Percentiles rank a stretch among this genome's conserved stretches.
Conservation (phyloP, 2,797 vertebrate species). For the Vireo griseus region DNA sequence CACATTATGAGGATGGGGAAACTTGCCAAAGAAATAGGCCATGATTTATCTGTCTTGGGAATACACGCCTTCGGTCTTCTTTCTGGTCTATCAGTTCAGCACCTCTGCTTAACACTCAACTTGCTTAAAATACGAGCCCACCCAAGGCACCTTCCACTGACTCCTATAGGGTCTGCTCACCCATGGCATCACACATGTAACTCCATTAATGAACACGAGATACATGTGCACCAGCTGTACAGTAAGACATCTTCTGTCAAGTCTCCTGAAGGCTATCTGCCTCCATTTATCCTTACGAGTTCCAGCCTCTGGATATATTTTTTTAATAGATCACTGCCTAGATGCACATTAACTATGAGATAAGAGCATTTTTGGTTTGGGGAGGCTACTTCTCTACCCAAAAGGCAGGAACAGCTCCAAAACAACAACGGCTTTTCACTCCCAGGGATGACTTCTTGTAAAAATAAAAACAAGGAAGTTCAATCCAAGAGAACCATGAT, state of each 20-base stretch:
- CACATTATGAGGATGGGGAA: background rate
- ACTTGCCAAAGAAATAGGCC: background rate
- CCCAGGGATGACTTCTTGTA: conserved; percentile 10
- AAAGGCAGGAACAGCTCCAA: conserved; percentile 28
- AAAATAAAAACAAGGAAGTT: conserved; percentile 67
- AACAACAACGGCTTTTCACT: background rate
- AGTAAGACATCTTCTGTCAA: background rate
- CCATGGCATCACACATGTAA: background rate
- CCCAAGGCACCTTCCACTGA: background rate
- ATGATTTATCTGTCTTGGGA: background rate
- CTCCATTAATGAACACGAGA: background rate
- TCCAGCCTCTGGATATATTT: background rate
- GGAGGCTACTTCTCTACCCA: background rate
- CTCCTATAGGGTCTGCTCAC: background rate
- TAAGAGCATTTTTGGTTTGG: background rate
- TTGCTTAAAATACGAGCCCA: background rate
- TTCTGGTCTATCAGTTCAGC: conserved; percentile 22
- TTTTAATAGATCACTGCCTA: background rate
- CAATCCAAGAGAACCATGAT: conserved; percentile 45
- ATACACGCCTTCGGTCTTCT: background rate
- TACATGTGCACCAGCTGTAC: background rate
- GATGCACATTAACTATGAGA: background rate
- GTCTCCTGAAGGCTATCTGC: background rate
- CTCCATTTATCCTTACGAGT: background rate
- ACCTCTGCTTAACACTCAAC: background rate